These are phyloP conservation scores for Heliconius himera DNA, from an alignment of 1,140 invertebrate genomes.

Conservation along the genomic window DNA sequence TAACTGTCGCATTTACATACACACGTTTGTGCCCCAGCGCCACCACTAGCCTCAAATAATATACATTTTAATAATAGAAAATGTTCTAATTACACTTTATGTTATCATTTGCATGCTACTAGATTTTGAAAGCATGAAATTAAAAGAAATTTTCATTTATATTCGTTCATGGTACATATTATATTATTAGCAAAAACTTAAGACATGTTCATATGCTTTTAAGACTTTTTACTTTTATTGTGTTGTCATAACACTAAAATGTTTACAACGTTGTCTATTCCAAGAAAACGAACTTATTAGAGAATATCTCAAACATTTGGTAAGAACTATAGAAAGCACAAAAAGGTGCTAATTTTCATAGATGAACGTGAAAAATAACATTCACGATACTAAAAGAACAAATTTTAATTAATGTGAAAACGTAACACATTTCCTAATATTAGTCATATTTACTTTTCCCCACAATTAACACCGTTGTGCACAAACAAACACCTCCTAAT, in stretches of 20 bases:
- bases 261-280: neutral
- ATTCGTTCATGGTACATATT: no score
- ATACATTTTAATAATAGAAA: no score
- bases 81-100: no score
- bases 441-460: constrained; percentile 17
- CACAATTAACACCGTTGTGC: constrained; percentile 27
- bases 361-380: neutral
- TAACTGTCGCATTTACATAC: no score
- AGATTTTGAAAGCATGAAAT: no score
- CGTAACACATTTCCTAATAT: constrained; percentile 26
- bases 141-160: no score
- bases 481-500: constrained; percentile 35
- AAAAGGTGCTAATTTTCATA: neutral
- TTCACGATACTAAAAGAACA: neutral
- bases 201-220: neutral
- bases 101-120: no score
- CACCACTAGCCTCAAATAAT: no score
- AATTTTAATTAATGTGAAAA: constrained; percentile 6
- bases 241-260: neutral
- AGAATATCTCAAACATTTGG: neutral
- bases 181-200: no score
- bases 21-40: no score
- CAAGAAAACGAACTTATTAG: no score
- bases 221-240: neutral
- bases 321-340: neutral